Percentiles rank a stretch among this genome's conserved stretches.
Evolutionary conservation across 2,888 invertebrate genomes (phyloP).

Genomic region (Scrobipalpa atriplicella): DNA sequence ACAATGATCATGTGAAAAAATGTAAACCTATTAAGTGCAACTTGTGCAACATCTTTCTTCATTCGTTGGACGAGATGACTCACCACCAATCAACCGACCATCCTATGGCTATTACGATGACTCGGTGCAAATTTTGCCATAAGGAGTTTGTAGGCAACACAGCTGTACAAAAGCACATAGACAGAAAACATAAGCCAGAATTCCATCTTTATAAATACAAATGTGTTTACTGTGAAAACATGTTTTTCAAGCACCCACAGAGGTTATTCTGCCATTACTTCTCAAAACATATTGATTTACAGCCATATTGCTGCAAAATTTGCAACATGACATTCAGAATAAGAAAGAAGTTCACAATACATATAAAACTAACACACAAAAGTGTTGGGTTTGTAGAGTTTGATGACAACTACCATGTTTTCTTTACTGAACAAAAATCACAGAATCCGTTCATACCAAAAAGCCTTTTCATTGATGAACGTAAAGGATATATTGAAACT

Average conservation of each 20-base stretch:
- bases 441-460: conserved; percentile 51
- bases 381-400: conserved; percentile 68
- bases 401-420: conserved; percentile 66
- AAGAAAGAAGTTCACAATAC: conserved; percentile 64
- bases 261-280: conserved; percentile 65
- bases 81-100: conserved; percentile 55
- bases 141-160: conserved; percentile 56
- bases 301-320: conserved; percentile 67
- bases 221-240: conserved; percentile 55
- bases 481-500: conserved; percentile 1
- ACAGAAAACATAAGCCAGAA: conserved; percentile 49
- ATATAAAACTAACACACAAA: conserved; percentile 66
- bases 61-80: conserved; percentile 47
- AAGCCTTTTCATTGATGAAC: conserved; percentile 32
- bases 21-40: conserved; percentile 57
- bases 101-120: conserved; percentile 47
- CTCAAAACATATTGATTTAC: conserved; percentile 56
- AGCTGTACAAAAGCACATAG: conserved; percentile 58
- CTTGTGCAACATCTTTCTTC: conserved; percentile 51
- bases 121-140: conserved; percentile 57
- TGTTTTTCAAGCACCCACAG: conserved; percentile 64
- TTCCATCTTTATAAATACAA: conserved; percentile 65
- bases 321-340: conserved; percentile 58
- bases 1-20: conserved; percentile 42
- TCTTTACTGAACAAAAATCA: conserved; percentile 62